These are phyloP conservation scores for Centropus unirufus DNA, from an alignment of 2,113 vertebrate species.

Conservation along the genomic window DNA sequence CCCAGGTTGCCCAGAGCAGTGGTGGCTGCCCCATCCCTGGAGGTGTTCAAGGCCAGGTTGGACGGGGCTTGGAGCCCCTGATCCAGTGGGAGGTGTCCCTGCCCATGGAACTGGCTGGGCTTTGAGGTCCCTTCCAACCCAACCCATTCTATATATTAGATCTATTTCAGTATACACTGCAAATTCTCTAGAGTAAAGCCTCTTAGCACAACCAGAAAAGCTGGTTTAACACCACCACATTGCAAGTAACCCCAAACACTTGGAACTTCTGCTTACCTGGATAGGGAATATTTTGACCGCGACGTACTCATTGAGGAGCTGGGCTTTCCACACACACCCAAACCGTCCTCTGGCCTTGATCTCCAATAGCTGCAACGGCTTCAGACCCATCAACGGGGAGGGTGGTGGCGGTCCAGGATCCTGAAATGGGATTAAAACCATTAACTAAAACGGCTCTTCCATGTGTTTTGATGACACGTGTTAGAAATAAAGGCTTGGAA, in stretches of 20 bases:
- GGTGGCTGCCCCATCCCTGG: no score
- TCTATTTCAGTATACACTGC: neutral
- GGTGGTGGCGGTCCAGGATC: constrained; percentile 92
- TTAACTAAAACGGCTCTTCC: neutral
- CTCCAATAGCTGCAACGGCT: constrained; percentile 94
- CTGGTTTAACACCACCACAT: neutral
- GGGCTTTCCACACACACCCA: constrained; percentile 98
- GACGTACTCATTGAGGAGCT: constrained; percentile 92
- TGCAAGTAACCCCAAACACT: neutral
- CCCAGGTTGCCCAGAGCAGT: no score
- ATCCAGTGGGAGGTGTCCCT: no score
- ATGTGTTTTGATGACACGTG: neutral
- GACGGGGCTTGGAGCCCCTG: no score
- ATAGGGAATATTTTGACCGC: constrained; percentile 98
- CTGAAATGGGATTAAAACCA: constrained; percentile 70
- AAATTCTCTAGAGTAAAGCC: neutral
- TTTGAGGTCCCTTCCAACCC: no score
- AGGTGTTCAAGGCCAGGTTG: no score
- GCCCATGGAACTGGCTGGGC: no score
- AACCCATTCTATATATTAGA: no score
- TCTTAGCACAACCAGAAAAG: neutral
- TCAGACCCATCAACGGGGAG: constrained; percentile 91
- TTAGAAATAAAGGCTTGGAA: neutral
- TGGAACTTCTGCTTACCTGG: constrained; percentile 80
- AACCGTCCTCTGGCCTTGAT: constrained; percentile 96